phyloP scores from a whole-genome alignment of 2,797 vertebrate genomes.

The Takifugu ocellatus region DNA sequence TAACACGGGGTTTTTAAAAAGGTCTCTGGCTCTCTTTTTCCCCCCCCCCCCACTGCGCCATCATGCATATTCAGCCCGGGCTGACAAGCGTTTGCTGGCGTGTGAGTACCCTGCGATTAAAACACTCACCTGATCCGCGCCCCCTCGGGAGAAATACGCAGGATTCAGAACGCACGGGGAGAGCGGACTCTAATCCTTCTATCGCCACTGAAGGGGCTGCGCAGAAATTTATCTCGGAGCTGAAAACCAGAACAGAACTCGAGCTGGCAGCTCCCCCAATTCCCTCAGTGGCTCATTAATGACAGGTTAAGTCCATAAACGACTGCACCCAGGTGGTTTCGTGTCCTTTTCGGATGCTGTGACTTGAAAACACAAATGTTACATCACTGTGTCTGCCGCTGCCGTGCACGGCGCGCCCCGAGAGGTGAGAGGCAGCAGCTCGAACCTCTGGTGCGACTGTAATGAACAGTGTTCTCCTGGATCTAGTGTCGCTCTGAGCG shows the following conservation, averaged over 20 bases:
- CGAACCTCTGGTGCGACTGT: conserved; percentile 41
- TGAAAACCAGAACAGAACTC: conserved; percentile 57
- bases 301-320: conserved; percentile 84
- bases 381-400: conserved; percentile 31
- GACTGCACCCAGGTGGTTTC: conserved; percentile 73
- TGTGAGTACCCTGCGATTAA: conserved; percentile 61
- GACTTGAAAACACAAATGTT: conserved; percentile 51
- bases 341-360: conserved; percentile 51
- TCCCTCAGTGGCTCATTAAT: conserved; percentile 86
- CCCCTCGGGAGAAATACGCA: conserved; percentile 51
- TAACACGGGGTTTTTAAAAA: neutral
- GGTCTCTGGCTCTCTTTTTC: conserved; percentile 6
- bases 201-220: conserved; percentile 37
- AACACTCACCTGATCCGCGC: conserved; percentile 68
- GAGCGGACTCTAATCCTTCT: conserved; percentile 61
- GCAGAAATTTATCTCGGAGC: conserved; percentile 58
- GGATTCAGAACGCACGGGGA: conserved; percentile 50
- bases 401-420: conserved; percentile 26
- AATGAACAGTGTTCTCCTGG: conserved; percentile 32
- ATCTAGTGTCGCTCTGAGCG: conserved; percentile 26
- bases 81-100: conserved; percentile 46
- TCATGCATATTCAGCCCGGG: conserved; percentile 53
- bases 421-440: conserved; percentile 43
- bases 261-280: conserved; percentile 69
- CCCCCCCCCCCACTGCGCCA: conserved; percentile 1